These are phyloP conservation scores for Vanessa cardui DNA, from an alignment of 2,888 invertebrate species.

Conservation along the genomic window DNA sequence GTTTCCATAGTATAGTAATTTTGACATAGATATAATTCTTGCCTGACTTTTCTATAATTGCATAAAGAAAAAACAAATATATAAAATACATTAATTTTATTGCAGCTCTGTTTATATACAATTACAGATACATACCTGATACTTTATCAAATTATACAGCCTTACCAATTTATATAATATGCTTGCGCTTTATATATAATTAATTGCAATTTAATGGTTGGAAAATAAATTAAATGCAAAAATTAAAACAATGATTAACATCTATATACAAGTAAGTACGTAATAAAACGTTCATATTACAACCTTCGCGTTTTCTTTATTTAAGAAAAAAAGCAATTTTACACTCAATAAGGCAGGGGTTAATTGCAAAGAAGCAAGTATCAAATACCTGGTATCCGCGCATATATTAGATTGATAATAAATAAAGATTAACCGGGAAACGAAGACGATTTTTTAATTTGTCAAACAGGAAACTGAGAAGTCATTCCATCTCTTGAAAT, in stretches of 20 bases:
- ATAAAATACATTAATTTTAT: too few relatives aligned
- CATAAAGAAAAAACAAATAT: too few relatives aligned
- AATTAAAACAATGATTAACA: slow-evolving; percentile 9
- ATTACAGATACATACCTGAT: too few relatives aligned
- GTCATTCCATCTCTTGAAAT: slow-evolving; percentile 72
- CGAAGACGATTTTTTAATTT: slow-evolving; percentile 67
- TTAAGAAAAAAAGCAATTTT: slow-evolving; percentile 48
- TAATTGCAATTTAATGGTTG: neutral
- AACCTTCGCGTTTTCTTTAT: slow-evolving; percentile 34
- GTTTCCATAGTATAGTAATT: too few relatives aligned
- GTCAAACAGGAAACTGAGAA: slow-evolving; percentile 55
- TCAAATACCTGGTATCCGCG: slow-evolving; percentile 10
- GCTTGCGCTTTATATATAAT: neutral
- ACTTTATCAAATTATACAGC: too few relatives aligned
- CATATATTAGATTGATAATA: slow-evolving; percentile 34
- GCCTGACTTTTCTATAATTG: too few relatives aligned
- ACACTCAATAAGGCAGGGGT: slow-evolving; percentile 57
- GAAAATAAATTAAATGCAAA: neutral
- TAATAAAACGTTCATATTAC: neutral
- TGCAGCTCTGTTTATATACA: too few relatives aligned
- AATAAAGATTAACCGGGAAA: slow-evolving; percentile 56
- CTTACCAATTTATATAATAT: too few relatives aligned
- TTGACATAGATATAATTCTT: too few relatives aligned
- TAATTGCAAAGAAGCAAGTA: slow-evolving; percentile 46
- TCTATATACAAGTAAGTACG: neutral